Evolutionary conservation across 2,797 vertebrate species (phyloP), one percentile per base, ranked within the genome.

Genomic region (Malacoctenus gilli): DNA sequence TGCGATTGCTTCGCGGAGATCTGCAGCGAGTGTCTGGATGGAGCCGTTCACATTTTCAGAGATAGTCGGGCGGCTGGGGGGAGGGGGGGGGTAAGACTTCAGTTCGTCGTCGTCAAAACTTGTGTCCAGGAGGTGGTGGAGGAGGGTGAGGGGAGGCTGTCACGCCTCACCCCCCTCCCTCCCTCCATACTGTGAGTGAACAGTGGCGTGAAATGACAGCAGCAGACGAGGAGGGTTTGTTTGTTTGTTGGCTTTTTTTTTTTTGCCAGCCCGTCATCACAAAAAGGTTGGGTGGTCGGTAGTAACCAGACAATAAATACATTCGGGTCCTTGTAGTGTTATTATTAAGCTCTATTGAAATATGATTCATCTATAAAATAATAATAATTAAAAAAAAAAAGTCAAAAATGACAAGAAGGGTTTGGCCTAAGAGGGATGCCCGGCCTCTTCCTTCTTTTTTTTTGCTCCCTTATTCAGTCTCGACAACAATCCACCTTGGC

Each of bases 291-390:
- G 57, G n/a, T 47, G 61, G 62, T 62, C 71, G 58, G 41, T 53
- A 53, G 62, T 53, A 78, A 83, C 81, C 53, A 86, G 68, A 87
- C 91, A 95, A 96, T 96, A 95, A 96, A 95, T 97, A 96, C 94
- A 94, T 95, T 94, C 93, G 76, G 69, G 84, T 92, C 87, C 71
- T 84, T 91, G 89, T 91, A 91, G 87, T 82, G 89, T 92, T 75
- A 70, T 88, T 92, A 87, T 88, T 90, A 82, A 56, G 72, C 89
- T 91, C 89, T 88, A 90, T 81, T 85, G 79, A 89, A 86, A 67
- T 85, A 85, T 83, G 15, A 23, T 66, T 73, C 69, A 77, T 76
- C 72, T 85, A 81, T 30, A 16, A 64, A 52, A 20, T 22, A 28
- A 28, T 1, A 42, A 62, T 51, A 39, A 70, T 62, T 53, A 3